Base-by-base conservation (phyloP, 2,888 invertebrate species). In the Drosophila sordidula region DNA sequence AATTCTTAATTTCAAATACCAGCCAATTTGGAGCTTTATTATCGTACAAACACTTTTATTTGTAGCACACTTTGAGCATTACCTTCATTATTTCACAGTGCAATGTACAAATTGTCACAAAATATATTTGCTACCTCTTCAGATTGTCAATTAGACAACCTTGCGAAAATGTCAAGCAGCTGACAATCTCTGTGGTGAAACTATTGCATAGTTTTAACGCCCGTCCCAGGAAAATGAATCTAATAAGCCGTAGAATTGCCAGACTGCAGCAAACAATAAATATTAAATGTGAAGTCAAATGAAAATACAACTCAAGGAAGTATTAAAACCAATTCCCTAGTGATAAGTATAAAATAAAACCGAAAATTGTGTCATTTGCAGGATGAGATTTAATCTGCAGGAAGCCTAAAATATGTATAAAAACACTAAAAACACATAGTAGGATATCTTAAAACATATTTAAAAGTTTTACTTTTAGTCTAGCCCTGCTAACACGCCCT, bases 221-320 rank as follows among this genome's bases (percentile, higher is more conserved):
- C 34, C 25, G 45, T n/a, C 39, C 9, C 5, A 42, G 14, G 14
- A 29, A 59, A 36, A 51, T 46, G 22, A 44, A 42, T 42, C 38
- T 52, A 54, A 57, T 57, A 47, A 47, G 22, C 42, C 34, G 32
- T 25, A 50, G 49, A 41, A 55, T 46, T 59, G 69, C 36, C 38
- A 18, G 26, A 18, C 46, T 25, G 36, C 32, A 55, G 39, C 12
- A 50, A 42, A 32, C 9, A 55, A 55, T 46, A 61, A 68, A 67
- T 77, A 50, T 68, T 52, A 78, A 62, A 72, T 61, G 63, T 14
- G 52, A 25, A 66, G 44, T 34, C 42, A 69, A 65, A 59, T 58
- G 41, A 70, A 64, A 61, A 57, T 26, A 39, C n/a, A 55, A 64
- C 39, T 18, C 45, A 47, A 11, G n/a, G n/a, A 12, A 36, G 32